Conservation (phyloP, 2,797 vertebrate genomes). For the Scleropages formosus region DNA sequence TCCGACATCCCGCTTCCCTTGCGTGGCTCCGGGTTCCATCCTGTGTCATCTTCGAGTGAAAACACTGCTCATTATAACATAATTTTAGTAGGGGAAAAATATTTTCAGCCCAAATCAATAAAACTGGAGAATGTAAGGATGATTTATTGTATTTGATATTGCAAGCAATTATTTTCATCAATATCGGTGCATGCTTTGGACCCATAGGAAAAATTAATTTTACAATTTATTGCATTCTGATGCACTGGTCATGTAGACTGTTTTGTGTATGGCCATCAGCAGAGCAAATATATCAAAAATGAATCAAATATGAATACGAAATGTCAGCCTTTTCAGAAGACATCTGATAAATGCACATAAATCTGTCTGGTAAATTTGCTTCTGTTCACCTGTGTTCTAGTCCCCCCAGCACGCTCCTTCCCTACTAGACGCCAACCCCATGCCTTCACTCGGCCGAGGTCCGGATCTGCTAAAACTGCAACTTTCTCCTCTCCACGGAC, state of each 20-base stretch:
- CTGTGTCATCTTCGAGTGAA: not conserved
- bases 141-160: not conserved
- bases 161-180: not conserved
- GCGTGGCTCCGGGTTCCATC: not conserved
- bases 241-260: no score
- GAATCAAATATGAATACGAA: no score
- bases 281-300: no score
- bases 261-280: no score
- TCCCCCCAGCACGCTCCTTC: no score
- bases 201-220: not conserved
- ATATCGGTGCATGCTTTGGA: not conserved
- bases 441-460: constrained; percentile 25
- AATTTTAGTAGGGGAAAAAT: not conserved
- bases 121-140: not conserved
- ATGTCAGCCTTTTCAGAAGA: no score
- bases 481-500: constrained; percentile 35
- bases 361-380: no score
- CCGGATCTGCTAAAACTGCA: constrained; percentile 40
- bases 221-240: no score
- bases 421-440: constrained; percentile 5
- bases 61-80: not conserved
- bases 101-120: not conserved
- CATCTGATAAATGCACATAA: no score
- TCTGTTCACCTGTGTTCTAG: no score
- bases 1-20: constrained; percentile 1